Base-by-base conservation (phyloP, 2,113 vertebrate genomes). In the Telmatochromis bifrenatus region DNA sequence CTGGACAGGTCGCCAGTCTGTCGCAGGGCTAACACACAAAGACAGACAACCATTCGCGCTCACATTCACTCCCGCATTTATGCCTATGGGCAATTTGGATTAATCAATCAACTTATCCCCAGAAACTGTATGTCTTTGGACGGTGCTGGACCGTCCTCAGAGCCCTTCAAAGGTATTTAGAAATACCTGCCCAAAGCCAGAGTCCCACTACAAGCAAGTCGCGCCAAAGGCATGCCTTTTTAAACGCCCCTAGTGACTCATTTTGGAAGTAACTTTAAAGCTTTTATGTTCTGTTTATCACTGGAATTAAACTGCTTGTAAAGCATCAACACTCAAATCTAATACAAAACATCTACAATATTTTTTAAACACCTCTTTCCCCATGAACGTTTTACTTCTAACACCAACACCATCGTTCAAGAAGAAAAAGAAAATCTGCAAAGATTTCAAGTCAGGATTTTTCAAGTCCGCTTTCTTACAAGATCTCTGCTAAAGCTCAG, bases 61-160 rank as follows among this genome's bases (percentile, higher is more conserved):
- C 51, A 53, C 9, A 2, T 53, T 53, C 19, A 53, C 51, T 53
- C 51, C 51, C 1, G 2, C 19, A 53, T 53, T 53, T 5, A 53
- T 21, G 2, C 5, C 19, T 53, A 53, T 11, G 51, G 51, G 19
- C 51, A 53, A 53, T 53, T 53, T 53, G 51, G 51, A 54, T 54
- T 54, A 54, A 54, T 54, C 51, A 54, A 12, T 54, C 10, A 54
- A 54, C 51, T 5, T 1, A 51, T 51, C 47, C 47, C 47, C 47
- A 51, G 47, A 49, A 49, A 49, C 47, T 54, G 5, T 1, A 21
- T 21, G 51, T 21, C 51, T 54, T 21, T 54, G 51, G 19, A 53
- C 5, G 0, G 5, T 54, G 51, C 51, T 54, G 51, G n/a, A 21
- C 51, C 0, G 5, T 33, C 6, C 33, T 37, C 33, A 39, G 47